A percentile compares a stretch with the other conserved stretches of the same genome.
phyloP scores from a whole-genome alignment of 1,140 invertebrate species.

The Drosophila repleta region DNA sequence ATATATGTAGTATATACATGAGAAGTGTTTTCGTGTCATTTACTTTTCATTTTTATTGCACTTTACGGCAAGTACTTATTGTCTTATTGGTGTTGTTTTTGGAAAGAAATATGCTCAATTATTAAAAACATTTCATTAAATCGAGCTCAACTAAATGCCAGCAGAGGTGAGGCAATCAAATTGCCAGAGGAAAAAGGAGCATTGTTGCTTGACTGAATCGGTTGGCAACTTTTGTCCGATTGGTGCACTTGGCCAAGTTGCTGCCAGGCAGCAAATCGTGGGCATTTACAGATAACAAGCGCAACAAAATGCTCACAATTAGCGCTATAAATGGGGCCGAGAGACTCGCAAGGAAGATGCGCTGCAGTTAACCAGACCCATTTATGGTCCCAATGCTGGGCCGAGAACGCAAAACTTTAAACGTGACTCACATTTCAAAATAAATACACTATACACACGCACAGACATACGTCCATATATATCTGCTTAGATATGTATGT shows the following conservation, averaged over 20 bases:
- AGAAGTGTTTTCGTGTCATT: neutral
- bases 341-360: slow-evolving; percentile 28
- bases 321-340: slow-evolving; percentile 68
- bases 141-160: slow-evolving; percentile 16
- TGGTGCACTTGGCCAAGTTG: slow-evolving; percentile 1
- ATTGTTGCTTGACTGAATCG: neutral
- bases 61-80: neutral
- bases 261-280: slow-evolving; percentile 30
- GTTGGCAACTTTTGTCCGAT: slow-evolving; percentile 2
- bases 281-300: slow-evolving; percentile 75
- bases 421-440: slow-evolving; percentile 77
- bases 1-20: neutral
- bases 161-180: slow-evolving; percentile 11
- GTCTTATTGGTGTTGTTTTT: neutral
- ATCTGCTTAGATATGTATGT: slow-evolving; percentile 2
- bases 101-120: neutral
- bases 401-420: slow-evolving; percentile 60
- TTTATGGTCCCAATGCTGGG: slow-evolving; percentile 55
- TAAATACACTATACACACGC: slow-evolving; percentile 7
- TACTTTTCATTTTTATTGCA: neutral
- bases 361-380: slow-evolving; percentile 38
- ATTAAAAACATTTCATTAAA: slow-evolving; percentile 7
- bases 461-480: neutral
- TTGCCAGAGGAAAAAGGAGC: neutral
- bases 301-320: slow-evolving; percentile 75